Conservation (phyloP, 2,113 vertebrate species). For the Sturnus vulgaris region DNA sequence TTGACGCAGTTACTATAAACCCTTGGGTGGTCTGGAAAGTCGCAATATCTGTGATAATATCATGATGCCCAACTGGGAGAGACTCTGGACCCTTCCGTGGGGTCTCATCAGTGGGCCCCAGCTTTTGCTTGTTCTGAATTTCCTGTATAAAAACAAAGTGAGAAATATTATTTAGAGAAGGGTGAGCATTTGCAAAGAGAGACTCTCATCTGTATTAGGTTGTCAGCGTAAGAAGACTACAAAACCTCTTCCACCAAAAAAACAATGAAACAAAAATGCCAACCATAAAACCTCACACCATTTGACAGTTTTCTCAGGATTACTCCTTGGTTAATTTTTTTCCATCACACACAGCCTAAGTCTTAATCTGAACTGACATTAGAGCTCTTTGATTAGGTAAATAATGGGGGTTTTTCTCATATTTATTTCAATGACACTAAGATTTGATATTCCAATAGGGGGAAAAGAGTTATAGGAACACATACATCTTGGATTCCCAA, state of each 20-base stretch:
- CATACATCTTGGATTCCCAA: neutral
- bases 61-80: slow-evolving; percentile 91
- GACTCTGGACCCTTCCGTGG: slow-evolving; percentile 90
- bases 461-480: neutral
- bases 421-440: neutral
- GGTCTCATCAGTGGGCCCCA: slow-evolving; percentile 85
- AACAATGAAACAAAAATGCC: neutral
- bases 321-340: neutral
- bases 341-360: neutral
- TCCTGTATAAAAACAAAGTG: slow-evolving; percentile 74
- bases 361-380: neutral
- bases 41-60: slow-evolving; percentile 95
- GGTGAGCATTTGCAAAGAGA: neutral
- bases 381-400: neutral
- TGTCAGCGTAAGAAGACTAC: neutral
- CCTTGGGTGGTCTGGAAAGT: slow-evolving; percentile 98
- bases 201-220: neutral
- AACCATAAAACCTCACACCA: neutral
- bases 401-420: rapidly evolving
- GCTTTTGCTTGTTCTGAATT: slow-evolving; percentile 96
- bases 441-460: neutral
- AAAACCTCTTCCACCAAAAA: neutral
- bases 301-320: neutral
- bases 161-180: neutral
- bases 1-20: slow-evolving; percentile 94